Percentiles rank a stretch among this genome's conserved stretches.
These are phyloP conservation scores for Heliangelus exortis DNA, from an alignment of 2,797 vertebrate species.

Conservation along the genomic window DNA sequence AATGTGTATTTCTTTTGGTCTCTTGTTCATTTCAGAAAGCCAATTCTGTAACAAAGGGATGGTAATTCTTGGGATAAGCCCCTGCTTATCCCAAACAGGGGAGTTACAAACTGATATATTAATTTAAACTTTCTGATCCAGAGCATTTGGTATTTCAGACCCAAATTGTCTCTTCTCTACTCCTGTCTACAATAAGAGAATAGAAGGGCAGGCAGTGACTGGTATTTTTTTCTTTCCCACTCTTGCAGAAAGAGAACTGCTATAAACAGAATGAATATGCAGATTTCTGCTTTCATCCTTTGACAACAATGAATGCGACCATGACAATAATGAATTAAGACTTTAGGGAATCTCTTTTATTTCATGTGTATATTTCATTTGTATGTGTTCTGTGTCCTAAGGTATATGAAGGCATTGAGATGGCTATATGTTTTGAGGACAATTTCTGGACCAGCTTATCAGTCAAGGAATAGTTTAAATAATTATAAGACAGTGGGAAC, in stretches of 20 bases:
- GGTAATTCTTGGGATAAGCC: not conserved
- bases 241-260: not conserved
- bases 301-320: not conserved
- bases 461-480: not conserved
- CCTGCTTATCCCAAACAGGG: not conserved
- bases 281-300: constrained; percentile 19
- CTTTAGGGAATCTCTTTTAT: constrained; percentile 14
- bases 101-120: not conserved
- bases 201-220: not conserved
- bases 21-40: not conserved
- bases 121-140: not conserved
- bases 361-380: not conserved
- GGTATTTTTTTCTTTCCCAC: not conserved
- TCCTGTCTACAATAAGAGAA: not conserved
- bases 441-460: not conserved
- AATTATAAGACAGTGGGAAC: not conserved
- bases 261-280: not conserved
- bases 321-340: not conserved
- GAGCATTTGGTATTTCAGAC: not conserved
- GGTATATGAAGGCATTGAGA: not conserved
- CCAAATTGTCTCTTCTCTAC: not conserved
- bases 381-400: not conserved
- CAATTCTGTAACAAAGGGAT: not conserved
- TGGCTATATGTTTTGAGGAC: not conserved
- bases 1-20: not conserved